Conservation (phyloP, 2,113 vertebrate genomes). For the Phodopus roborovskii region DNA sequence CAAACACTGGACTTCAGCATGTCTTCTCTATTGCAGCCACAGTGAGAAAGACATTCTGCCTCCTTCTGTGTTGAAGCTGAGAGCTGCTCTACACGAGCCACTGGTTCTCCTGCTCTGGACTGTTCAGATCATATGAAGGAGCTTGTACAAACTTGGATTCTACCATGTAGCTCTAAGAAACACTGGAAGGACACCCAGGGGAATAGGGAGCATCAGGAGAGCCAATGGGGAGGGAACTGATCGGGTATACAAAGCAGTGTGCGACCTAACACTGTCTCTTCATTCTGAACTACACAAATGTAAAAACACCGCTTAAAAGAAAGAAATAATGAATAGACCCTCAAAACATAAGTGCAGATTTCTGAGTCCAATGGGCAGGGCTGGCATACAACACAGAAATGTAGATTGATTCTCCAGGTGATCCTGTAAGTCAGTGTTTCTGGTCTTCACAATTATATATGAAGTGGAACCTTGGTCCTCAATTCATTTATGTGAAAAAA, state of each 20-base stretch:
- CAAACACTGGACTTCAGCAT: neutral
- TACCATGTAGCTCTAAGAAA: neutral
- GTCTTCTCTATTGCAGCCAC: neutral
- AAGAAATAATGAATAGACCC: neutral
- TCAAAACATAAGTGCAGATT: neutral
- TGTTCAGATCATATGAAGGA: neutral
- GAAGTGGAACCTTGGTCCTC: neutral
- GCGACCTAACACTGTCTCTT: neutral
- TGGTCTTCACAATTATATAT: neutral
- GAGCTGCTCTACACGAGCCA: neutral
- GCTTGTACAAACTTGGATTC: neutral
- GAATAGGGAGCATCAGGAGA: rapidly evolving
- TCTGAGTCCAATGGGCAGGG: neutral
- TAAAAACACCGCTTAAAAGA: neutral
- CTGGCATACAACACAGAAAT: neutral
- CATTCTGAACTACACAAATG: neutral
- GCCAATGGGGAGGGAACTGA: neutral
- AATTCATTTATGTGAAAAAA: neutral
- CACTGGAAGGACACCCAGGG: neutral
- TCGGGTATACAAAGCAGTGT: neutral
- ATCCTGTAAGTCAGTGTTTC: conserved; percentile 4
- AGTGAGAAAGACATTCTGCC: neutral
- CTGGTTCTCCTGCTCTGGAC: neutral
- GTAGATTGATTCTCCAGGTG: neutral
- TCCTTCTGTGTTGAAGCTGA: neutral